Evolutionary conservation across 2,888 invertebrate genomes (phyloP).

Genomic region (Conomelus anceps): DNA sequence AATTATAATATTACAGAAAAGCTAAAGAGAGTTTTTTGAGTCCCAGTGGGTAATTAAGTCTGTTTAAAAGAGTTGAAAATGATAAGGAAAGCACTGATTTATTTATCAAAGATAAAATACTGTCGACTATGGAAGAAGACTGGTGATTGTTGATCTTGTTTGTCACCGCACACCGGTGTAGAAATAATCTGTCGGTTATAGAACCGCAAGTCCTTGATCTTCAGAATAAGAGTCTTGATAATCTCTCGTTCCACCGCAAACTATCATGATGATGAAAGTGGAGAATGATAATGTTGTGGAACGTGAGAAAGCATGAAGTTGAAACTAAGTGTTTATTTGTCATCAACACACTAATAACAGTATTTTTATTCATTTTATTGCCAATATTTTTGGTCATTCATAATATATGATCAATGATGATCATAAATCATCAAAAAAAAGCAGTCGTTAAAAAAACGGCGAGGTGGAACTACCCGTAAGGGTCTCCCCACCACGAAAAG

Average conservation of each 20-base stretch:
- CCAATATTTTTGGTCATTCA: too few species aligned
- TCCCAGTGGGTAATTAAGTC: too few species aligned
- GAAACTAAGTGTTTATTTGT: not conserved
- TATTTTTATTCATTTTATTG: not conserved
- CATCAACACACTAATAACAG: not conserved
- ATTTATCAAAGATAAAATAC: too few species aligned
- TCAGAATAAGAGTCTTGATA: not conserved
- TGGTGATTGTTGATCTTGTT: not conserved
- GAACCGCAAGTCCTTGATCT: not conserved
- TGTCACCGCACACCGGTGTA: not conserved
- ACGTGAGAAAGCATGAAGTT: not conserved
- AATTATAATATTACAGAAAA: too few species aligned
- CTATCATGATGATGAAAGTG: not conserved
- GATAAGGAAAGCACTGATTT: too few species aligned
- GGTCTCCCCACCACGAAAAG: too few species aligned
- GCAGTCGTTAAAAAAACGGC: too few species aligned
- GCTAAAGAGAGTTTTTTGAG: too few species aligned
- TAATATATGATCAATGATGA: too few species aligned
- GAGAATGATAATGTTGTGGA: not conserved
- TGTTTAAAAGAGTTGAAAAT: too few species aligned
- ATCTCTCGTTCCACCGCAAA: not conserved
- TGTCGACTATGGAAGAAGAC: not conserved
- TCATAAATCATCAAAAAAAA: too few species aligned
- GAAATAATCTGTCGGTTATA: not conserved
- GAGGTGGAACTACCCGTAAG: too few species aligned